A percentile compares a stretch with the other conserved stretches of the same genome.
phyloP scores from a whole-genome alignment of 2,888 invertebrate species.

The Rutpela maculata region DNA sequence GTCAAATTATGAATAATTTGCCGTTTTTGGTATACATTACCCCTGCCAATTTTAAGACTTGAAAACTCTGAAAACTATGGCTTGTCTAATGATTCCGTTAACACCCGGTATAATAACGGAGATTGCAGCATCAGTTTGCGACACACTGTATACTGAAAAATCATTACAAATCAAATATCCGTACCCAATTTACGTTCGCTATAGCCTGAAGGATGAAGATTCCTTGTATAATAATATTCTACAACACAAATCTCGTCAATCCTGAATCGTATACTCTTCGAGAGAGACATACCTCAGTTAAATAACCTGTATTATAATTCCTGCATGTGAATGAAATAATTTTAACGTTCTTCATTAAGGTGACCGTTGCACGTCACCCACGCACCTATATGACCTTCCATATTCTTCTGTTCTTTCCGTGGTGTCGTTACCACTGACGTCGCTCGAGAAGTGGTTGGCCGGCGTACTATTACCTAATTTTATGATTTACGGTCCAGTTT shows the following conservation, averaged over 20 bases:
- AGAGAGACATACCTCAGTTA: background rate
- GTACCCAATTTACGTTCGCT: no score
- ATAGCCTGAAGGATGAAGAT: no score
- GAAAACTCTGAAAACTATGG: no score
- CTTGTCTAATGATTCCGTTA: no score
- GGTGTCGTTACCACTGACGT: conserved; percentile 27
- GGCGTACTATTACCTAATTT: conserved; percentile 57
- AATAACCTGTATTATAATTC: conserved; percentile 29
- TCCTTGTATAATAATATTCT: background rate
- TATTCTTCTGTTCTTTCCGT: background rate
- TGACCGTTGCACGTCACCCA: conserved; percentile 34
- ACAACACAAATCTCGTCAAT: background rate
- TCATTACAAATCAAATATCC: no score
- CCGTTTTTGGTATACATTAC: no score
- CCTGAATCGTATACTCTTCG: background rate
- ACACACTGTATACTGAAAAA: no score
- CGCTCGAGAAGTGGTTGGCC: conserved; percentile 5
- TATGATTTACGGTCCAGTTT: conserved; percentile 58
- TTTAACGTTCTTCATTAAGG: conserved; percentile 12
- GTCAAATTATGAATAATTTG: no score
- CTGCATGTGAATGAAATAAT: conserved; percentile 26
- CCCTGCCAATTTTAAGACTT: no score
- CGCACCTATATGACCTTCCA: conserved; percentile 22
- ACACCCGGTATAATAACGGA: no score
- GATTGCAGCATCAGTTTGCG: no score